Evolutionary conservation across 2,113 vertebrate genomes (phyloP).

Genomic region (Pterocles gutturalis): DNA sequence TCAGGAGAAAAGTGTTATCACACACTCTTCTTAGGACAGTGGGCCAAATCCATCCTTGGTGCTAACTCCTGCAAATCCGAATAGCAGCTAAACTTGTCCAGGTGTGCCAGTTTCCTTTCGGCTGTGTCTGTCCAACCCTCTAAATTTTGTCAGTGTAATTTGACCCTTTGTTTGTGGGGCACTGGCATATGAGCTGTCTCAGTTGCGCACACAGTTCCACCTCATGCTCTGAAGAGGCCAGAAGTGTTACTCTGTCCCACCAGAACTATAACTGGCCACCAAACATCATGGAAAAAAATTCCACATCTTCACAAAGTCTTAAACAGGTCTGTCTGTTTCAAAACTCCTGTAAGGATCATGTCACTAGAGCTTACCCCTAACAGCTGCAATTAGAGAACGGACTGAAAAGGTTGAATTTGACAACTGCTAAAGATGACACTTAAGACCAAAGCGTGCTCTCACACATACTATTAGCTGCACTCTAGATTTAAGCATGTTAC

Average conservation of each 20-base stretch:
- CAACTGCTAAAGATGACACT: background rate
- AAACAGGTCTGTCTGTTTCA: background rate
- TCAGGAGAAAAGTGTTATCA: background rate
- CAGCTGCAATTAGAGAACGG: background rate
- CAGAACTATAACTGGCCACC: background rate
- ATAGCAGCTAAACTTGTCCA: background rate
- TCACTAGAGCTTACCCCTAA: background rate
- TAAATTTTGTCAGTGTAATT: background rate
- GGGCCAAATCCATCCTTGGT: background rate
- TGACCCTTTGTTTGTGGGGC: background rate
- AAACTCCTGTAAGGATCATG: background rate
- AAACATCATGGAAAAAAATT: background rate
- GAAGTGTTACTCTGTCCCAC: background rate
- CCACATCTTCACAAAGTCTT: background rate
- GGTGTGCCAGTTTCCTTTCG: background rate
- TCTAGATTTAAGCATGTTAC: background rate
- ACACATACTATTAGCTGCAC: background rate
- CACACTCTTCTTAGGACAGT: background rate
- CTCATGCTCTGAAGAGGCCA: background rate
- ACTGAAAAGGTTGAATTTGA: background rate
- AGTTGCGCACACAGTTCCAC: background rate
- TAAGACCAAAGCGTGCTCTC: background rate
- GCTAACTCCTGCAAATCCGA: background rate
- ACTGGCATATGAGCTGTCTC: background rate
- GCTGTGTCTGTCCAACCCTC: background rate